Conservation (phyloP, 1,140 invertebrate species). For the Alviniconcha marisindica region DNA sequence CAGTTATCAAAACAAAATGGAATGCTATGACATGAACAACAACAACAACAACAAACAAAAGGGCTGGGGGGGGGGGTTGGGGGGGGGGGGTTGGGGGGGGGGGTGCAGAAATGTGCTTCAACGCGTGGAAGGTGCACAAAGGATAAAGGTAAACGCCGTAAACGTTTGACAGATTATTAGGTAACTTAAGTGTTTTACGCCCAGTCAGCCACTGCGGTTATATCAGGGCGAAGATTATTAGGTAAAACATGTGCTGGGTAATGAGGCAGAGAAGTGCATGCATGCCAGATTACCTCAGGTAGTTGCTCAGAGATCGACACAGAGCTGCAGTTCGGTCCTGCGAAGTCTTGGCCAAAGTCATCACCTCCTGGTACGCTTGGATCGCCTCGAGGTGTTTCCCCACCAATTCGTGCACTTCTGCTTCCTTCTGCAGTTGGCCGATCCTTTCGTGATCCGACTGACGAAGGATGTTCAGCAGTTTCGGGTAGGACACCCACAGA, state of each 20-base stretch:
- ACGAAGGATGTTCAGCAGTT: neutral
- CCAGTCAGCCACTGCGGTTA: no score
- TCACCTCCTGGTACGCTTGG: neutral
- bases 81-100: no score
- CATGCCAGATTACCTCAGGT: neutral
- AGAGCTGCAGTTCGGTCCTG: neutral
- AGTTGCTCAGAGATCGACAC: neutral
- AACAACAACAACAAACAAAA: neutral
- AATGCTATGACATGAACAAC: neutral
- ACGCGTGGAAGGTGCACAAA: no score
- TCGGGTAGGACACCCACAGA: neutral
- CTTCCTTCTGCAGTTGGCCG: constrained; percentile 10
- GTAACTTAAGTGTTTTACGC: no score
- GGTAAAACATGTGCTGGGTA: neutral
- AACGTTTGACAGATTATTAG: no score
- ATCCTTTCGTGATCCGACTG: neutral
- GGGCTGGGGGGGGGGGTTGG: no score
- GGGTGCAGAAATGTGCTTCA: no score
- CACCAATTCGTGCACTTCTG: constrained; percentile 1
- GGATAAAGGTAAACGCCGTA: no score
- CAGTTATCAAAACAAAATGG: neutral
- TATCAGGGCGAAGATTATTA: no score
- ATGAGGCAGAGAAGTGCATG: neutral
- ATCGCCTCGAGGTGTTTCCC: constrained; percentile 3
- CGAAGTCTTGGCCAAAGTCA: neutral